Evolutionary conservation across 2,888 invertebrate genomes (phyloP).

Genomic region (Pyrrhosoma nymphula): DNA sequence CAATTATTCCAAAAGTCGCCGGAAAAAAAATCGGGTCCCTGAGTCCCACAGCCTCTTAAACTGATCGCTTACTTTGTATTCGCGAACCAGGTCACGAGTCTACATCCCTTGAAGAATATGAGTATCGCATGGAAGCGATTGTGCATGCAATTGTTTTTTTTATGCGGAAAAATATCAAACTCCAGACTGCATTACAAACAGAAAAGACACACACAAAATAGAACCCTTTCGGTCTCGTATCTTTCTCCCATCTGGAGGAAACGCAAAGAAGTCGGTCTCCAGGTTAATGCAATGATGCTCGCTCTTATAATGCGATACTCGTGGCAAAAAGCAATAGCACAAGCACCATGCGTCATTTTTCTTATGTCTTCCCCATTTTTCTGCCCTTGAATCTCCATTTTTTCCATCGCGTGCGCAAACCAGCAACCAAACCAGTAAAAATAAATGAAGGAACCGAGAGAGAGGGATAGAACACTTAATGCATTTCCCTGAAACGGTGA

Average conservation of each 20-base stretch:
- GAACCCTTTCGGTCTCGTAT: background rate
- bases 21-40: background rate
- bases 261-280: background rate
- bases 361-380: background rate
- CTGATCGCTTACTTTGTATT: background rate
- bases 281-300: background rate
- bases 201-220: background rate
- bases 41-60: background rate
- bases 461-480: background rate
- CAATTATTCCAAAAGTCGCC: background rate
- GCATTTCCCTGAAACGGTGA: constrained; percentile 22
- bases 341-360: background rate
- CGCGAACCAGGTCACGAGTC: background rate
- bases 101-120: background rate
- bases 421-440: too few relatives aligned
- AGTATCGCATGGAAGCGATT: background rate
- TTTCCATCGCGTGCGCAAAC: background rate
- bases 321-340: background rate
- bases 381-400: background rate
- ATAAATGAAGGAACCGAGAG: background rate
- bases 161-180: background rate
- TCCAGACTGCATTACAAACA: background rate
- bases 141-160: background rate
- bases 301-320: background rate
- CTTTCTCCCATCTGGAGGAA: background rate